Percentiles rank a stretch among this genome's conserved stretches.
phyloP scores from a whole-genome alignment of 1,140 invertebrate genomes.

The Zaprionus ornatus region DNA sequence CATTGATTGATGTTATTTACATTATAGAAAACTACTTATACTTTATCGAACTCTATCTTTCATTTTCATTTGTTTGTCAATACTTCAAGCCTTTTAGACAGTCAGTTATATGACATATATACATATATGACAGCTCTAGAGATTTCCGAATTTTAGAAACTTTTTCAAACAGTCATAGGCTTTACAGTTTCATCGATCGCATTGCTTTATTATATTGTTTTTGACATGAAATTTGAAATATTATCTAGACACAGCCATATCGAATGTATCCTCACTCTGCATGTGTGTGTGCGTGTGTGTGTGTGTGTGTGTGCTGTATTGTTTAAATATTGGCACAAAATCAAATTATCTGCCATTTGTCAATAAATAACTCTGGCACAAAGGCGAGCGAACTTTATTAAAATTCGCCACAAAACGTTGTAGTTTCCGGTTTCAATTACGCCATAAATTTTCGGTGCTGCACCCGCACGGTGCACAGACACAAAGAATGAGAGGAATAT shows the following conservation, averaged over 20 bases:
- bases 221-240: background rate
- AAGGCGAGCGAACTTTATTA: constrained; percentile 77
- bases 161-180: too few relatives aligned
- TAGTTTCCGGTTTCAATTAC: constrained; percentile 81
- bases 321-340: constrained; percentile 79
- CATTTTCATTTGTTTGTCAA: too few relatives aligned
- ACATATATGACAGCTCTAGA: too few relatives aligned
- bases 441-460: constrained; percentile 72
- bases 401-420: constrained; percentile 80
- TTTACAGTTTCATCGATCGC: too few relatives aligned
- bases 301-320: constrained; percentile 44
- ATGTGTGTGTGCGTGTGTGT: constrained; percentile 30
- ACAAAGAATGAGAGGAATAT: constrained; percentile 14
- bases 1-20: background rate
- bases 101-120: background rate
- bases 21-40: background rate
- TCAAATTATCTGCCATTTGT: constrained; percentile 81
- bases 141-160: too few relatives aligned
- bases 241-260: background rate
- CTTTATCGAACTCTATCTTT: too few relatives aligned
- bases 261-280: background rate
- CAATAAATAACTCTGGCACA: constrained; percentile 75
- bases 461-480: constrained; percentile 50
- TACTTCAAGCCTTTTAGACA: background rate
- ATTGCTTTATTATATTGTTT: background rate